phyloP scores from a whole-genome alignment of 2,113 vertebrate species.

The Arothron firmamentum region DNA sequence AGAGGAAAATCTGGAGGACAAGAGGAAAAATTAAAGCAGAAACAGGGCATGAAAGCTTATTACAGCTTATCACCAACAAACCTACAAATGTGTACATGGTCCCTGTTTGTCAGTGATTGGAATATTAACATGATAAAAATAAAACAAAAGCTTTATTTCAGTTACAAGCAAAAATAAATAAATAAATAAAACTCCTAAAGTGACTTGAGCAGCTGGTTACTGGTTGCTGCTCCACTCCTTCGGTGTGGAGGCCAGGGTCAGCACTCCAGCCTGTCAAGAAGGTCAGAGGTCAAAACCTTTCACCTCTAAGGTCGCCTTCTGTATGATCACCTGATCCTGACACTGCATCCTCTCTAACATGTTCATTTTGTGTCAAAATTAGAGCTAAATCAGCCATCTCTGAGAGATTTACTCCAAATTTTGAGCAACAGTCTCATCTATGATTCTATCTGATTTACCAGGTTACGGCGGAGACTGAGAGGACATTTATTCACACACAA shows the following conservation, averaged over 20 bases:
- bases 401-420: no score
- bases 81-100: neutral
- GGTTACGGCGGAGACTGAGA: no score
- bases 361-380: no score
- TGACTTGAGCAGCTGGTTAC: constrained; percentile 61
- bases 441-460: no score
- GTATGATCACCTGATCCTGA: constrained; percentile 38
- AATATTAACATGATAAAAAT: no score
- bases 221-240: constrained; percentile 7
- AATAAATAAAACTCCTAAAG: constrained; percentile 34
- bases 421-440: no score
- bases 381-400: no score
- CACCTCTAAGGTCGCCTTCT: constrained; percentile 37
- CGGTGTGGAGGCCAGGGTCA: constrained; percentile 43
- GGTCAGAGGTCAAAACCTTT: constrained; percentile 63
- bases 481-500: no score
- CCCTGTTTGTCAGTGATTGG: no score
- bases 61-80: neutral
- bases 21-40: neutral
- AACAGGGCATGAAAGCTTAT: no score
- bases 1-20: neutral
- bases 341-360: no score
- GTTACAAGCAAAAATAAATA: constrained; percentile 10
- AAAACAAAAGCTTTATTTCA: no score
- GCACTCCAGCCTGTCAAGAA: constrained; percentile 15